Conservation (phyloP, 2,888 invertebrate genomes). For the Bedellia somnulentella region DNA sequence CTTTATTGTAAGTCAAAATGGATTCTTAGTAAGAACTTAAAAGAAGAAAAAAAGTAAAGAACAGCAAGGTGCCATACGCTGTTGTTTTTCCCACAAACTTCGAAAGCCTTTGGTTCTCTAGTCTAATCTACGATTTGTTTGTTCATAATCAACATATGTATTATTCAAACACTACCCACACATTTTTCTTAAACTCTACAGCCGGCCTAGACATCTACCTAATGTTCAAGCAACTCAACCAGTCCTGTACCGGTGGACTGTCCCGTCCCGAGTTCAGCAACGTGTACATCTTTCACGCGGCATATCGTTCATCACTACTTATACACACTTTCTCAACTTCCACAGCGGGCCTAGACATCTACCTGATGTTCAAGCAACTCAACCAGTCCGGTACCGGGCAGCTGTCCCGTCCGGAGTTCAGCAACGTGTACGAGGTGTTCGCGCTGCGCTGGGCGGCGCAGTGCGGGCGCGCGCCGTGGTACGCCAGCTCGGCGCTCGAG, state of each 20-base stretch:
- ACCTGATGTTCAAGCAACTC: constrained; percentile 79
- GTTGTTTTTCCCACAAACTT: too few species aligned
- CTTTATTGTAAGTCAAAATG: too few species aligned
- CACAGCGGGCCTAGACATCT: constrained; percentile 69
- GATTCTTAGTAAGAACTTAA: too few species aligned
- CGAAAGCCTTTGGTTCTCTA: too few species aligned
- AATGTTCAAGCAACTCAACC: constrained; percentile 79
- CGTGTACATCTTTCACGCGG: constrained; percentile 17
- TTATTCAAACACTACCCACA: too few species aligned
- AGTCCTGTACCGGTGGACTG: constrained; percentile 66
- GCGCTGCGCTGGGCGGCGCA: constrained; percentile 75
- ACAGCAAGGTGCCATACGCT: too few species aligned
- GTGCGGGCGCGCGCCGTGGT: constrained; percentile 73
- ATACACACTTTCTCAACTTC: constrained; percentile 17
- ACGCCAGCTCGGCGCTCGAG: constrained; percentile 57
- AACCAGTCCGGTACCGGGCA: constrained; percentile 69
- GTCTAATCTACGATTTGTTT: too few species aligned
- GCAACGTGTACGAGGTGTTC: constrained; percentile 61
- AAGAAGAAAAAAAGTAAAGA: too few species aligned
- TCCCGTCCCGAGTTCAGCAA: constrained; percentile 70
- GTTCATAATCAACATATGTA: too few species aligned
- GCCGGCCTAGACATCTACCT: constrained; percentile 73
- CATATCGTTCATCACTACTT: not conserved
- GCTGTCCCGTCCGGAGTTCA: constrained; percentile 72
- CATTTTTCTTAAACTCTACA: constrained; percentile 21